A percentile compares a stretch with the other conserved stretches of the same genome.
phyloP scores from a whole-genome alignment of 2,888 invertebrate species.

The Dyspetes luteomarginatus region DNA sequence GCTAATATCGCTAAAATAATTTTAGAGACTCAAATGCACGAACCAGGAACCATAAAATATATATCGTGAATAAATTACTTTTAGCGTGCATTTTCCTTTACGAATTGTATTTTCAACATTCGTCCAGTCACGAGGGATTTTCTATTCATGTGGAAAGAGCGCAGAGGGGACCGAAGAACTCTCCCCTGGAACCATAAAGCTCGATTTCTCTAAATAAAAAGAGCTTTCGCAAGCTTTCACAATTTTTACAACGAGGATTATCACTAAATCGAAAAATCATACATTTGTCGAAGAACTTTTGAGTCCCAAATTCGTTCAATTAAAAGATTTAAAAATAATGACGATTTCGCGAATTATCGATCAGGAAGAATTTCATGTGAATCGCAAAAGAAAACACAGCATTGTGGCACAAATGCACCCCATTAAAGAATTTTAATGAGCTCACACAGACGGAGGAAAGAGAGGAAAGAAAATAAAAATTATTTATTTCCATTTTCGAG shows the following conservation, averaged over 20 bases:
- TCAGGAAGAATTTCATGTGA: not conserved
- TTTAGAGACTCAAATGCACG: too few species aligned
- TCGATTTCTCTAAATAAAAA: slow-evolving; percentile 34
- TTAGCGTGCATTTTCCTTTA: not conserved
- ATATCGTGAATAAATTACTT: not conserved
- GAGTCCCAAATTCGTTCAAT: slow-evolving; percentile 5
- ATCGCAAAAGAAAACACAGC: slow-evolving; percentile 8
- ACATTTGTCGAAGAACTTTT: slow-evolving; percentile 27
- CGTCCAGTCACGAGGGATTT: not conserved
- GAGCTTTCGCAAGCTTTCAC: slow-evolving; percentile 19
- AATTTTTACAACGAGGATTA: slow-evolving; percentile 21
- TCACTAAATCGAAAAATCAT: not conserved
- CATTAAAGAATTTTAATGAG: too few species aligned
- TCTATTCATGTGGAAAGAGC: not conserved
- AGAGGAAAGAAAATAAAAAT: too few species aligned
- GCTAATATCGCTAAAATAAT: too few species aligned
- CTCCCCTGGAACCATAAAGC: slow-evolving; percentile 20
- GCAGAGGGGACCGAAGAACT: not conserved
- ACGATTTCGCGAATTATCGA: not conserved
- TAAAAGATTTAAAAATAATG: not conserved
- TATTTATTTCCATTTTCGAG: too few species aligned
- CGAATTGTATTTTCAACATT: slow-evolving; percentile 18
- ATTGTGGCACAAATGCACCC: too few species aligned
- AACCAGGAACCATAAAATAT: too few species aligned
- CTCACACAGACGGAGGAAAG: too few species aligned